Conservation (phyloP, 2,888 invertebrate genomes). For the Apodemia duryi region DNA sequence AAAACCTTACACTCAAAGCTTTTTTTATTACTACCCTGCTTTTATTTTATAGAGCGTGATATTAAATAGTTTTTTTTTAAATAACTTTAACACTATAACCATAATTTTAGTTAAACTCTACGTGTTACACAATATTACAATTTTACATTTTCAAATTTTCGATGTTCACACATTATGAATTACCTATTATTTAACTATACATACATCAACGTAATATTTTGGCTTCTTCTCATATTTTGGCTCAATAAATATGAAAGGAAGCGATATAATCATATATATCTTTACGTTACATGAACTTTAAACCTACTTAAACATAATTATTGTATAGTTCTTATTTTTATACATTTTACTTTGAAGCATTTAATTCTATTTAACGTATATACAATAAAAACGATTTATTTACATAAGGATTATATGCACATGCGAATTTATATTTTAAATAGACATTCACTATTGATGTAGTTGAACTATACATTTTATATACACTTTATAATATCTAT, state of each 20-base stretch:
- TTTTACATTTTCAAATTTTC: background rate
- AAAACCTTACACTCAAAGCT: background rate
- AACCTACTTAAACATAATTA: background rate
- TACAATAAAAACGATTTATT: background rate
- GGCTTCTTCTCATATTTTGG: constrained; percentile 6
- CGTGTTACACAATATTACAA: background rate
- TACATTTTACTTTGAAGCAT: background rate
- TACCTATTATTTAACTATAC: background rate
- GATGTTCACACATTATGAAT: background rate
- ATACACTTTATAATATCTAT: constrained; percentile 18
- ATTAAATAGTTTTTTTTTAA: background rate
- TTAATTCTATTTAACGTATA: background rate
- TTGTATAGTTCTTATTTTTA: background rate
- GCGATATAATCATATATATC: background rate
- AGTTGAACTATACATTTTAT: constrained; percentile 18
- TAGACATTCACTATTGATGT: background rate
- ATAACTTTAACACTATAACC: background rate
- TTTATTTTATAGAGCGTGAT: background rate
- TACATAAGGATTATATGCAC: background rate
- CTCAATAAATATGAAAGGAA: constrained; percentile 11
- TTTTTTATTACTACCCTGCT: background rate
- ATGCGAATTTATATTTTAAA: background rate
- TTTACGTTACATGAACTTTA: background rate
- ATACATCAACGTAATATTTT: background rate
- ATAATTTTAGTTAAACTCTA: background rate